phyloP scores from a whole-genome alignment of 2,888 invertebrate species.

The Amiota minor region DNA sequence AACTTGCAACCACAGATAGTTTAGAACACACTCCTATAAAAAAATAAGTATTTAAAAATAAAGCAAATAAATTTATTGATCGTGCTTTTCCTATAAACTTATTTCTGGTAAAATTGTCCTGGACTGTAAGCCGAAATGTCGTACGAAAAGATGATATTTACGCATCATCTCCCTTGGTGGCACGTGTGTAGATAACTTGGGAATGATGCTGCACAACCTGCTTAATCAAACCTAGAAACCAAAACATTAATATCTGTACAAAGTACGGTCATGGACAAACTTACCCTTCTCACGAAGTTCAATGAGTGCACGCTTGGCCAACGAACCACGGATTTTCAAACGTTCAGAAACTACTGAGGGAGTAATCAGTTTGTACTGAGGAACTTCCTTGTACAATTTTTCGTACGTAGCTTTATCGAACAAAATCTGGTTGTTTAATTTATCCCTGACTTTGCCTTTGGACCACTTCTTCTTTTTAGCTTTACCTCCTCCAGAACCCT shows the following conservation, averaged over 20 bases:
- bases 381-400: slow-evolving; percentile 96
- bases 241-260: neutral
- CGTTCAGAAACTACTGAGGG: slow-evolving; percentile 99
- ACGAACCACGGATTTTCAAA: slow-evolving; percentile 96
- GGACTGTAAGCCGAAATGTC: slow-evolving; percentile 47
- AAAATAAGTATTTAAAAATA: too few relatives aligned
- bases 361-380: slow-evolving; percentile 97
- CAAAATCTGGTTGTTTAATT: slow-evolving; percentile 98
- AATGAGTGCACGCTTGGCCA: slow-evolving; percentile 93
- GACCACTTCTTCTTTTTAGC: slow-evolving; percentile 99
- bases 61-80: slow-evolving; percentile 32
- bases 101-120: slow-evolving; percentile 51
- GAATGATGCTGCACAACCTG: slow-evolving; percentile 97
- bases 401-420: slow-evolving; percentile 99
- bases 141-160: slow-evolving; percentile 73
- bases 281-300: slow-evolving; percentile 95
- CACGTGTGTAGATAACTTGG: slow-evolving; percentile 96
- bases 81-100: slow-evolving; percentile 50
- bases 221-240: slow-evolving; percentile 85
- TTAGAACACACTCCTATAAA: slow-evolving; percentile 20
- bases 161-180: slow-evolving; percentile 94
- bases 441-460: slow-evolving; percentile 99
- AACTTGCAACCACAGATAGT: too few relatives aligned
- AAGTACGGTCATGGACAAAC: slow-evolving; percentile 32
- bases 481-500: slow-evolving; percentile 94